Evolutionary conservation across 2,113 vertebrate genomes (phyloP).

Genomic region (Rhinolophus sinicus): DNA sequence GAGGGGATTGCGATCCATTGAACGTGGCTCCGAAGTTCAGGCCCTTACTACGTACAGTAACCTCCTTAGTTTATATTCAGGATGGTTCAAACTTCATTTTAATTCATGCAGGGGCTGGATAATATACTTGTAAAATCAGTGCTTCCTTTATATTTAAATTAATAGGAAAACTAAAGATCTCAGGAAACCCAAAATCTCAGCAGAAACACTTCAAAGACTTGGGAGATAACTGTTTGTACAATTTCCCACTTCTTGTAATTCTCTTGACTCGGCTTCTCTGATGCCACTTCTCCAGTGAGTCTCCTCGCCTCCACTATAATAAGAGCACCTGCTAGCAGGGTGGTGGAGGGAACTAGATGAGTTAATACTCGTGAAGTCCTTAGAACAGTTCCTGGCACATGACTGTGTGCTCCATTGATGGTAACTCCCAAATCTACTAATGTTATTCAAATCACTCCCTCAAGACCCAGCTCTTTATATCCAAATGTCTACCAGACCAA

Average conservation of each 20-base stretch:
- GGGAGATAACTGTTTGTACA: neutral
- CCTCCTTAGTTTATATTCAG: neutral
- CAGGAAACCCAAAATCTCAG: neutral
- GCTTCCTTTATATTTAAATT: neutral
- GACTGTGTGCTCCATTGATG: neutral
- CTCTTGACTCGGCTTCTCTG: neutral
- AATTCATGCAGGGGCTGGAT: neutral
- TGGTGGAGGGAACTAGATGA: neutral
- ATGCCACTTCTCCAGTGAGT: neutral
- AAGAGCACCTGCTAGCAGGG: too few species aligned
- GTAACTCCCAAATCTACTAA: neutral
- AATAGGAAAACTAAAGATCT: constrained; percentile 3
- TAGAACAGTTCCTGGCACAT: neutral
- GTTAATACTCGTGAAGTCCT: neutral
- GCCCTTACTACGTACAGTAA: neutral
- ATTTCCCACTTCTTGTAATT: neutral
- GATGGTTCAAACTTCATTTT: neutral
- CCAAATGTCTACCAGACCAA: neutral
- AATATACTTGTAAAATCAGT: neutral
- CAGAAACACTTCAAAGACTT: neutral
- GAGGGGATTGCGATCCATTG: neutral
- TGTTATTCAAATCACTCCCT: neutral
- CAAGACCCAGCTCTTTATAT: neutral
- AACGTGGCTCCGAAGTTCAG: neutral
- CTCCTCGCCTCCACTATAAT: neutral